A percentile compares a stretch with the other conserved stretches of the same genome.
Conservation (phyloP, 2,888 invertebrate species). For the Cephus nigrinus region DNA sequence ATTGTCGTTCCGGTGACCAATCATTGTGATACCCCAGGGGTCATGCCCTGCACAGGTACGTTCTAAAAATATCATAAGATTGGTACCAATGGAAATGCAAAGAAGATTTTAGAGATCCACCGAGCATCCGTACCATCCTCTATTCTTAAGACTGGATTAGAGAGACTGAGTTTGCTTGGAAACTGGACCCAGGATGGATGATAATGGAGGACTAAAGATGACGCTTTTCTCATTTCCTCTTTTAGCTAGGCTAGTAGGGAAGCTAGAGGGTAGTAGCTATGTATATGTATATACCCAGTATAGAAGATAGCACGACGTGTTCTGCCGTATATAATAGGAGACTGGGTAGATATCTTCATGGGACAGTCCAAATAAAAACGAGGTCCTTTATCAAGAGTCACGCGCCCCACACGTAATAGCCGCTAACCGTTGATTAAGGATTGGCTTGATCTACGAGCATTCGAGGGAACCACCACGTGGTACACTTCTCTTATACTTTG, state of each 20-base stretch:
- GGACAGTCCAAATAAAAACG: conserved; percentile 11
- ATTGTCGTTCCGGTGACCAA: background rate
- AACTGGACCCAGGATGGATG: conserved; percentile 12
- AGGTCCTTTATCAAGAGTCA: conserved; percentile 11
- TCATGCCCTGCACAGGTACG: background rate
- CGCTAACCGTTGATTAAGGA: conserved; percentile 14
- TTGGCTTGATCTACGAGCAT: conserved; percentile 3
- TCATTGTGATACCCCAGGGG: background rate
- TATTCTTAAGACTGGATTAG: background rate
- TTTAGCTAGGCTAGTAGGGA: background rate
- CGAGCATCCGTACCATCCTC: background rate
- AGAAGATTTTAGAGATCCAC: background rate
- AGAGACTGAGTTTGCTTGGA: background rate
- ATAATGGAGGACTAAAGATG: conserved; percentile 20
- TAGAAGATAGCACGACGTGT: conserved; percentile 14
- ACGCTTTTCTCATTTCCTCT: conserved; percentile 11
- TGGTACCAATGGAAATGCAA: background rate
- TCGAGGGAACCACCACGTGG: background rate
- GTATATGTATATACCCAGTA: too few species aligned
- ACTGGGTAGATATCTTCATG: background rate
- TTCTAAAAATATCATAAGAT: background rate
- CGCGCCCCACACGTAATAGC: conserved; percentile 4
- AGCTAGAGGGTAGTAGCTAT: background rate
- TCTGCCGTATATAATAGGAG: too few species aligned
- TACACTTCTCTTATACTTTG: background rate